Conservation (phyloP, 2,113 vertebrate species). For the Lepus americanus region DNA sequence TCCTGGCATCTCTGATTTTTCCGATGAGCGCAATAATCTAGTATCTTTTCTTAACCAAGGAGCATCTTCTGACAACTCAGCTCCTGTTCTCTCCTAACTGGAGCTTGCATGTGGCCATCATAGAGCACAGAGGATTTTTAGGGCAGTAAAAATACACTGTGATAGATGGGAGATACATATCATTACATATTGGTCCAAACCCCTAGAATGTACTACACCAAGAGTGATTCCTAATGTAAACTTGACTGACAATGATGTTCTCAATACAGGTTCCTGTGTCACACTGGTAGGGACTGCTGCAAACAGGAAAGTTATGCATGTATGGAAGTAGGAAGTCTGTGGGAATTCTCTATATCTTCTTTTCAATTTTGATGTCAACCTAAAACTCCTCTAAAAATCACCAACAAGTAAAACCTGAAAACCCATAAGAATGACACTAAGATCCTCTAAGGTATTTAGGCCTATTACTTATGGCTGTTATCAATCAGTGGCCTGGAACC, state of each 20-base stretch:
- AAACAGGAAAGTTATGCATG: rapidly evolving
- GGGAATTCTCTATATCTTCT: neutral
- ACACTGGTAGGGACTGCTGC: neutral
- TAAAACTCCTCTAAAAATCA: neutral
- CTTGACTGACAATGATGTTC: neutral
- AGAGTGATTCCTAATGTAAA: neutral
- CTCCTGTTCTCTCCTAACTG: neutral
- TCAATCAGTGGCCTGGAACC: neutral
- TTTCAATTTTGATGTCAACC: neutral
- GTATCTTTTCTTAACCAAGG: neutral
- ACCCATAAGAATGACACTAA: neutral
- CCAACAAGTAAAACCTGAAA: neutral
- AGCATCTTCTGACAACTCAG: neutral
- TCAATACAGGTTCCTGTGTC: neutral
- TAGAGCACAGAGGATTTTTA: neutral
- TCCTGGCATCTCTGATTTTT: neutral
- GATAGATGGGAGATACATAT: too few species aligned
- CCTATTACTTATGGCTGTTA: neutral
- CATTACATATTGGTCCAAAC: neutral
- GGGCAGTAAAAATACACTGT: neutral
- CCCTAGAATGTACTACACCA: neutral
- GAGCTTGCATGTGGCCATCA: neutral
- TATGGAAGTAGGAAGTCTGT: too few species aligned
- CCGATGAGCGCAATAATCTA: neutral
- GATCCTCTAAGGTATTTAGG: neutral